Percentiles rank a stretch among this genome's conserved stretches.
phyloP scores from a whole-genome alignment of 2,113 vertebrate genomes.

The Charina bottae region DNA sequence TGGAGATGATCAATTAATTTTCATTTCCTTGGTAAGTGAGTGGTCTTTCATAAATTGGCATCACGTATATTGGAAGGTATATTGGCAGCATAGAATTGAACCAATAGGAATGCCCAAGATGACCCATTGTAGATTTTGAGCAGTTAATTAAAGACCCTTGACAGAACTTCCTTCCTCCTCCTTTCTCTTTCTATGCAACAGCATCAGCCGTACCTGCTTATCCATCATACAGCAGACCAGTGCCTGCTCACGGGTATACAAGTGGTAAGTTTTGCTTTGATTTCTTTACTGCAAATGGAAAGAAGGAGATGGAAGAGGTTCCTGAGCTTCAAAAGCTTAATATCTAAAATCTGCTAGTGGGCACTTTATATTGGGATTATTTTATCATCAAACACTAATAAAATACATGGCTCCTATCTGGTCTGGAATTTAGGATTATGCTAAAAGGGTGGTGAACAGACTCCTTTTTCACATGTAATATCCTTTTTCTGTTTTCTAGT shows the following conservation, averaged over 20 bases:
- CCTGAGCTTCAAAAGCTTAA: background rate
- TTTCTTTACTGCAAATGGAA: background rate
- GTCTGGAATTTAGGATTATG: background rate
- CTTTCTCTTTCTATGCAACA: background rate
- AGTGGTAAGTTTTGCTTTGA: constrained; percentile 60
- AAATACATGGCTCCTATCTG: background rate
- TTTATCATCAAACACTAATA: background rate
- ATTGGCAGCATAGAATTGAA: background rate
- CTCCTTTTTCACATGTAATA: background rate
- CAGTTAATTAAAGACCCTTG: background rate
- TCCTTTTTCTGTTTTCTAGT: background rate
- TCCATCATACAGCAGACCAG: accelerated
- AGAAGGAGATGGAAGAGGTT: no score
- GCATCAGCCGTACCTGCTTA: background rate
- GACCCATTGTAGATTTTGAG: background rate
- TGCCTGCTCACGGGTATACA: background rate
- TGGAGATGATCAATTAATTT: background rate
- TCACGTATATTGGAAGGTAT: background rate
- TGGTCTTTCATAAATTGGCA: background rate
- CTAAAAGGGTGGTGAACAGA: background rate
- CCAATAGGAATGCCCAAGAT: background rate
- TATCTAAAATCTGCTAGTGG: background rate
- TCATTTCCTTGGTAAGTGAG: background rate
- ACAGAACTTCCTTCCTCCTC: background rate
- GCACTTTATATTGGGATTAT: background rate